phyloP scores from a whole-genome alignment of 2,113 vertebrate genomes.

The Aldabrachelys gigantea region DNA sequence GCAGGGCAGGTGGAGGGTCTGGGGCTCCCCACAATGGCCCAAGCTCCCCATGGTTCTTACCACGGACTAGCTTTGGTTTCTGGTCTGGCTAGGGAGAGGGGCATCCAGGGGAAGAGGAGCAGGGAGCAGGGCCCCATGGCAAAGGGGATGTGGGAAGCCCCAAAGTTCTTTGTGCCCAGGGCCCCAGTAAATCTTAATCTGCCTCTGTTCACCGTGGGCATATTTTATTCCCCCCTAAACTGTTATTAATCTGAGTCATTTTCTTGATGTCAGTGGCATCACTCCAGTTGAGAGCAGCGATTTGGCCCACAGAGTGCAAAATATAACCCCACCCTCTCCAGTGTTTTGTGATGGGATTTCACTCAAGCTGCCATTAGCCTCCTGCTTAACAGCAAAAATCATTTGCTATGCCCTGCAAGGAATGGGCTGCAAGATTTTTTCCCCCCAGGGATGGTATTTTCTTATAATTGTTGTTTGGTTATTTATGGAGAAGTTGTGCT shows the following conservation, averaged over 20 bases:
- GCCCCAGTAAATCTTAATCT: too few relatives aligned
- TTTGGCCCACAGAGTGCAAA: background rate
- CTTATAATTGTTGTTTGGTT: background rate
- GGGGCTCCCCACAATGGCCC: too few relatives aligned
- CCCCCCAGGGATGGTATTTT: background rate
- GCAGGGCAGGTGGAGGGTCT: too few relatives aligned
- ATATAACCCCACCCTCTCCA: background rate
- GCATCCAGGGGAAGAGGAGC: too few relatives aligned
- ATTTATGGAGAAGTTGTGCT: background rate
- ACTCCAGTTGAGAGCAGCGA: background rate
- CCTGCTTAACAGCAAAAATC: background rate
- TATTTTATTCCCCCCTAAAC: background rate
- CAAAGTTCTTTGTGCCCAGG: too few relatives aligned
- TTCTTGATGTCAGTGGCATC: background rate
- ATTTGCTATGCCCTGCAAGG: background rate
- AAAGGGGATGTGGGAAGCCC: too few relatives aligned
- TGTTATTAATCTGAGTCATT: background rate
- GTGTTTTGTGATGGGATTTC: background rate
- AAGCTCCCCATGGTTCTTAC: too few relatives aligned
- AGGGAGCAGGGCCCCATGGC: too few relatives aligned
- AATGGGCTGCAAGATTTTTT: background rate
- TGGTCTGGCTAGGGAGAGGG: too few relatives aligned
- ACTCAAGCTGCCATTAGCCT: background rate
- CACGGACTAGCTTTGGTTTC: too few relatives aligned
- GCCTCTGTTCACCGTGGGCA: background rate